These are phyloP conservation scores for Mylabris sibirica DNA, from an alignment of 2,888 invertebrate species.

Conservation along the genomic window DNA sequence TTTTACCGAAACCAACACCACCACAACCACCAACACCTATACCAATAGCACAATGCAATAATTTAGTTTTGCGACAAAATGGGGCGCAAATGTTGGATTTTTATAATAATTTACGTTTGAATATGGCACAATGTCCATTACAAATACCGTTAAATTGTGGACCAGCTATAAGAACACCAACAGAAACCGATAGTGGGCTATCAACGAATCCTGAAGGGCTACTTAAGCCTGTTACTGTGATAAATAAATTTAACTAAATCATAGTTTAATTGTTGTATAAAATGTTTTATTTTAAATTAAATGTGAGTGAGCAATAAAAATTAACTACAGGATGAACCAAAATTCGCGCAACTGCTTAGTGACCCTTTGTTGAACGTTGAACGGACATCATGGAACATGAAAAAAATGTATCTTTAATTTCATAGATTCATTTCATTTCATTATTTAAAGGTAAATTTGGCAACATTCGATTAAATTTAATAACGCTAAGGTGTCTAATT, in stretches of 20 bases:
- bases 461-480: too few relatives aligned
- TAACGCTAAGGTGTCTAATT: too few relatives aligned
- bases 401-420: too few relatives aligned
- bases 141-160: conserved; percentile 43
- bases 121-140: conserved; percentile 47
- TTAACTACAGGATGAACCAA: too few relatives aligned
- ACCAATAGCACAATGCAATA: neutral
- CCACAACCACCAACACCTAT: too few relatives aligned
- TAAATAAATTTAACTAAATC: conserved; percentile 46
- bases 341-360: too few relatives aligned
- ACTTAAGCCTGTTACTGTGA: conserved; percentile 58
- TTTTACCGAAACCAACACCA: conserved; percentile 33
- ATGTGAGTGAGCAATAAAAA: conserved; percentile 17
- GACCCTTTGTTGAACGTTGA: too few relatives aligned
- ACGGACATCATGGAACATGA: too few relatives aligned
- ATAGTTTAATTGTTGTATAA: conserved; percentile 21
- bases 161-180: conserved; percentile 18
- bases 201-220: conserved; percentile 33
- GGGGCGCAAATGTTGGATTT: conserved; percentile 42
- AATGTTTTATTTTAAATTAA: conserved; percentile 20
- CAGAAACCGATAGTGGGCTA: conserved; percentile 32
- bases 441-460: too few relatives aligned
- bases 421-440: too few relatives aligned
- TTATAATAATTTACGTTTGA: conserved; percentile 50
- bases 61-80: neutral